Base-by-base conservation (phyloP, 2,888 invertebrate genomes). In the Rhorus exstirpatorius region DNA sequence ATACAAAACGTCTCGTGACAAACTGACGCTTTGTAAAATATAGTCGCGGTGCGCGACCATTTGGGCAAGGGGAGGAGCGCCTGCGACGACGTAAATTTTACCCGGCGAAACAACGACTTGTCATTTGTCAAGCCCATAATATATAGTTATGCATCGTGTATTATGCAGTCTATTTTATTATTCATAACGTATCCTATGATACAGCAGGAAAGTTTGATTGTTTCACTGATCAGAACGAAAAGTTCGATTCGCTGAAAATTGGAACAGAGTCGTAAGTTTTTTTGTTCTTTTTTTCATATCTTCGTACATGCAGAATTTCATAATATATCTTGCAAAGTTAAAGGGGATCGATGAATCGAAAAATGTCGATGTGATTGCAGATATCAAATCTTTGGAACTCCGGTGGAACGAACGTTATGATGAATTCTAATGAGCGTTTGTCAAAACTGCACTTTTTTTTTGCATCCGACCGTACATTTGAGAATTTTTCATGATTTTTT, bases 1-100 rank as follows among this genome's bases (percentile, higher is more conserved):
- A 83, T 85, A 79, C 79, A 75, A 82, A 70, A 75, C 79, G 81
- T 79, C 81, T 60, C 70, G 79, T 79, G 77, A 78, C 78, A 81
- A 72, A 61, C 80, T 55, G 72, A 63, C 46, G 61, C 61, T 81
- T 74, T 74, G 77, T 51, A 38, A 74, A 81, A 81, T 31, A 44
- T 61, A 55, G n/a, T n/a, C n/a, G 65, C 24, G 72, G 60, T 46
- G 26, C 74, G 21, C 65, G 35, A 68, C 46, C 76, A 61, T 65
- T 72, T 79, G 76, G 60, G 67, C 31, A 31, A 21, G 44, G 24
- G 68, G 14, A 35, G 68, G 14, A 51, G 44, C 53, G 19, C 60
- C 44, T 26, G 19, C 71, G 60, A 67, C 65, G 55, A 68, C 67
- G 70, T 63, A 49, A 78, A 78, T 60, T 81, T 78, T 51, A 38